Evolutionary conservation across 2,797 vertebrate genomes (phyloP), one percentile per base, ranked within the genome.

Genomic region (Syngnathus acus): DNA sequence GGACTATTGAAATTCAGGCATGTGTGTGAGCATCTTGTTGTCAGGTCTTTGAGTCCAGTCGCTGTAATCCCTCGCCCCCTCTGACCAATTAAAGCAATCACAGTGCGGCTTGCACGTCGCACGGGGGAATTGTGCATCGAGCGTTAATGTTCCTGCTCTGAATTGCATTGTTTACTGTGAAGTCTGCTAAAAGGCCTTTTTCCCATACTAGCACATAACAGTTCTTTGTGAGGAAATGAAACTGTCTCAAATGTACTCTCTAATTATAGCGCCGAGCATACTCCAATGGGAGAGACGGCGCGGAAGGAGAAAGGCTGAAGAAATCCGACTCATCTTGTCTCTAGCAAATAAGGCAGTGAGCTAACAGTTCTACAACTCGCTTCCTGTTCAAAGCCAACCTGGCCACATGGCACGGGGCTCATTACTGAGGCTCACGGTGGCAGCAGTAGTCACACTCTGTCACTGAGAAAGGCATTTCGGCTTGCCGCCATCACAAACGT

Each of bases 181-280:
- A 71, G 64, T 81, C 72, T 67, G 64, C 37, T 11, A 61, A 61
- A 42, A 45, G 65, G 70, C 80, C 75, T n/a, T 53, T 37, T 50
- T 14, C 60, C n/a, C 65, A 72, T 73, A 69, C 69, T 69, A 71
- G 68, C 67, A 68, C 67, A 78, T 84, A 81, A 82, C 75, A 80
- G 69, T 79, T 78, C 77, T 67, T 75, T 72, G 61, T 63, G 61
- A 68, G 67, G 71, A 81, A 88, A 83, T 83, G 74, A 86, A 87
- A 82, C 69, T 64, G 68, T 76, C 78, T 84, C 72, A 81, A 84
- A 84, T 85, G 76, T 81, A 88, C 58, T 67, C n/a, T 48, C 76
- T 85, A 84, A 86, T 89, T 82, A 78, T 74, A 58, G 81, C 77
- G 86, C 86, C 87, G 86, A 89, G 72, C 72, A 62, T 68, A 66